These are phyloP conservation scores for Stigmatopora argus DNA, from an alignment of 2,113 vertebrate genomes.

Conservation along the genomic window DNA sequence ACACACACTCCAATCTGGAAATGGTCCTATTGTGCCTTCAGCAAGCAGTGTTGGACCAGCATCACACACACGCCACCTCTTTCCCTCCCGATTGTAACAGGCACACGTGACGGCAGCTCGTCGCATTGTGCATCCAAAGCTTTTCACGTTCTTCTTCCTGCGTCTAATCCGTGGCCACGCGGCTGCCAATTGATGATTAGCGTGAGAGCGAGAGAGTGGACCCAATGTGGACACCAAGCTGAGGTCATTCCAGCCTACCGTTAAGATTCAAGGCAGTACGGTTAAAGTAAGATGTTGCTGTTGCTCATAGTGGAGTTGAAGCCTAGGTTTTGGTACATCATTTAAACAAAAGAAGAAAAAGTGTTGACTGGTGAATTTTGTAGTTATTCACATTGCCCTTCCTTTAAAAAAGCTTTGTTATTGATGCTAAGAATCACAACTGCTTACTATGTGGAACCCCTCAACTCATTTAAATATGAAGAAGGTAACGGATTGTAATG, in stretches of 20 bases:
- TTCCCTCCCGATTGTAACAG: conserved; percentile 39
- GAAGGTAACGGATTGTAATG: too few species aligned
- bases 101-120: conserved; percentile 43
- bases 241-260: conserved; percentile 41
- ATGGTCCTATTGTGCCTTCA: conserved; percentile 51
- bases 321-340: neutral
- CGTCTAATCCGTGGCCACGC: conserved; percentile 59
- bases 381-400: neutral
- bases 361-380: too few species aligned
- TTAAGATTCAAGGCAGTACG: neutral
- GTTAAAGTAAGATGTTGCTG: neutral
- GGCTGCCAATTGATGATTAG: conserved; percentile 59
- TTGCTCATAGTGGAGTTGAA: neutral
- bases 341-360: neutral
- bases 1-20: conserved; percentile 53
- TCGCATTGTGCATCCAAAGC: conserved; percentile 50
- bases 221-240: conserved; percentile 53
- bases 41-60: conserved; percentile 45
- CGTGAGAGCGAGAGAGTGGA: conserved; percentile 12
- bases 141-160: conserved; percentile 47
- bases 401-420: neutral
- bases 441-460: neutral
- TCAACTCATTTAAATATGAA: neutral
- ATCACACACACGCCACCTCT: conserved; percentile 50
- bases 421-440: neutral